phyloP scores from a whole-genome alignment of 2,113 vertebrate species.

The Eonycteris spelaea region DNA sequence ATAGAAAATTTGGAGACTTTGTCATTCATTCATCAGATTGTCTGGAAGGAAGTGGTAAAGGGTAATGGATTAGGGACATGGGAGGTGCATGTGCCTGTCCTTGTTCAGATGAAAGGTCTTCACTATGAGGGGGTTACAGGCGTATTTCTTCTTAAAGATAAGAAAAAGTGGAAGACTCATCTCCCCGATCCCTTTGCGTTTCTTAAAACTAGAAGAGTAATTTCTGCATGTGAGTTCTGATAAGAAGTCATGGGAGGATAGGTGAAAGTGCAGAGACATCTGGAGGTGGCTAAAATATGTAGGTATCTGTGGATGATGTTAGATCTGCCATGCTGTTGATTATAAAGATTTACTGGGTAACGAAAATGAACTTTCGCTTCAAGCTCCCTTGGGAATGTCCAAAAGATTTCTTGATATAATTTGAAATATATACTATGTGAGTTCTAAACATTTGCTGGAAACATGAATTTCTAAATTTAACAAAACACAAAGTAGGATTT shows the following conservation, averaged over 20 bases:
- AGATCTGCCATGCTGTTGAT: not conserved
- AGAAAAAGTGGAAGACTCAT: not conserved
- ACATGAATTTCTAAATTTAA: slow-evolving; percentile 33
- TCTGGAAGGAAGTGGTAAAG: not conserved
- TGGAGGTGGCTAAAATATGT: not conserved
- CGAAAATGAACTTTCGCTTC: slow-evolving; percentile 6
- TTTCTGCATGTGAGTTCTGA: not conserved
- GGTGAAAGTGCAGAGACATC: not conserved
- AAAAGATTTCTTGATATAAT: not conserved
- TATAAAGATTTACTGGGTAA: slow-evolving; percentile 26
- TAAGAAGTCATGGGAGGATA: not conserved
- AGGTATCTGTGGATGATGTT: not conserved
- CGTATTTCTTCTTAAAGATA: not conserved
- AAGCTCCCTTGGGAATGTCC: not conserved
- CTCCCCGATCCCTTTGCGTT: not conserved
- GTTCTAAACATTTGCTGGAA: slow-evolving; percentile 47
- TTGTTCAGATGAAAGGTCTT: not conserved
- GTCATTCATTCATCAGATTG: not conserved
- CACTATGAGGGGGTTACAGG: not conserved
- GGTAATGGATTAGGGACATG: not conserved
- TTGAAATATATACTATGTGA: not conserved
- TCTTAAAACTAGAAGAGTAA: not conserved
- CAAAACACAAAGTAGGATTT: slow-evolving; percentile 4
- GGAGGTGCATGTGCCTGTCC: not conserved
- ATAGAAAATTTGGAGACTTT: not conserved